These are phyloP conservation scores for Trachythela sp. DNA, from an alignment of 64 coral and sea anemone species.

Conservation along the genomic window DNA sequence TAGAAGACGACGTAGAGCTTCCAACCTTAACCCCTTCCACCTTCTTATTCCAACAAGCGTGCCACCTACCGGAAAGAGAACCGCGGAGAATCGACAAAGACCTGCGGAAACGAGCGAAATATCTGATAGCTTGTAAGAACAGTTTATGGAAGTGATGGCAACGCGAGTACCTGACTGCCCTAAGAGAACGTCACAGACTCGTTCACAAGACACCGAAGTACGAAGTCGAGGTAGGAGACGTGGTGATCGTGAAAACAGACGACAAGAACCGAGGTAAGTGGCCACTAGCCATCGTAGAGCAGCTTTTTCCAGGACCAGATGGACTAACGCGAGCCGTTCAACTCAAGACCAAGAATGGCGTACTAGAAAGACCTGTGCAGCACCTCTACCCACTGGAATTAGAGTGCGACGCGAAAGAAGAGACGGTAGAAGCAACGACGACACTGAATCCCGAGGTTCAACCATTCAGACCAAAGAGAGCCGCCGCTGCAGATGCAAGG, in stretches of 20 bases:
- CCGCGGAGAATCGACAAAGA: not conserved
- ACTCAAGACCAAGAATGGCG: conserved; percentile 40
- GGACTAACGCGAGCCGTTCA: conserved; percentile 29
- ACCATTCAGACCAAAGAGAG: not conserved
- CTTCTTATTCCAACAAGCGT: conserved; percentile 29
- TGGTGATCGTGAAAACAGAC: conserved; percentile 30
- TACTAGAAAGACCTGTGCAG: conserved; percentile 33
- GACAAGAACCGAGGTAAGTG: conserved; percentile 51
- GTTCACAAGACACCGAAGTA: too few species aligned
- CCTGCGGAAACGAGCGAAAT: conserved; percentile 16
- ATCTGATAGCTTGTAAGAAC: too few species aligned
- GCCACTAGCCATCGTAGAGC: conserved; percentile 20
- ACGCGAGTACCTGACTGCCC: too few species aligned
- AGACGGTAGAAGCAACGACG: not conserved
- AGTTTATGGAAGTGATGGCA: too few species aligned
- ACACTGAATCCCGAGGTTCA: conserved; percentile 13
- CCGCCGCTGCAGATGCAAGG: conserved; percentile 21
- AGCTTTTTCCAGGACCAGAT: conserved; percentile 35
- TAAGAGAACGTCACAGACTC: too few species aligned
- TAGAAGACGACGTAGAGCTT: conserved; percentile 40
- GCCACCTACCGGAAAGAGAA: not conserved
- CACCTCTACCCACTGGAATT: conserved; percentile 47
- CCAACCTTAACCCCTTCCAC: conserved; percentile 17
- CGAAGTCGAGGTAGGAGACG: too few species aligned
- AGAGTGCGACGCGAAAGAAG: conserved; percentile 19